phyloP scores from a whole-genome alignment of 2,113 vertebrate species.

The Phaetusa simplex region DNA sequence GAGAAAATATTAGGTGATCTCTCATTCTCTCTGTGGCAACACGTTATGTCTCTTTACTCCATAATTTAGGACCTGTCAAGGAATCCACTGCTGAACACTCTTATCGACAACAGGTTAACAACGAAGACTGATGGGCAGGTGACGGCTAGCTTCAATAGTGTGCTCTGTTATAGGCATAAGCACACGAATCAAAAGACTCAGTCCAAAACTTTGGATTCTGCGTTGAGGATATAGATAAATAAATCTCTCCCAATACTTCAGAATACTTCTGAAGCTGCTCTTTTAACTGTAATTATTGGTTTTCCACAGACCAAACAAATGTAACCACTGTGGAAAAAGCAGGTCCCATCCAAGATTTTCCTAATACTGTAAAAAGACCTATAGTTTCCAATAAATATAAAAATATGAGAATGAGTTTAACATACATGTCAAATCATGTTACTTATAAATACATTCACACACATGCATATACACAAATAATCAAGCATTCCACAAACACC shows the following conservation, averaged over 20 bases:
- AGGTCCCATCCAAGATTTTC: background rate
- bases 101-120: background rate
- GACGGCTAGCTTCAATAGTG: background rate
- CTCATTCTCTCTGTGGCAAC: background rate
- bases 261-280: background rate
- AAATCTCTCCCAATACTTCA: background rate
- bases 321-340: background rate
- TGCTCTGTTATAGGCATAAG: background rate
- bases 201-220: background rate
- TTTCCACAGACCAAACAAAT: background rate
- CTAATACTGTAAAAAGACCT: background rate
- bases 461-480: background rate
- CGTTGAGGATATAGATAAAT: background rate
- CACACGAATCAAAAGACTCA: rapidly evolving
- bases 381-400: background rate
- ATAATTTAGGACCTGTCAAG: background rate
- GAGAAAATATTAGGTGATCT: background rate
- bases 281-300: background rate
- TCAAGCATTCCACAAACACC: background rate
- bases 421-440: background rate
- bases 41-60: background rate
- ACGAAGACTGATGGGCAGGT: background rate
- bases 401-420: background rate
- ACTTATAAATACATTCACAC: background rate
- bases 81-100: background rate